Conservation (phyloP, 2,797 vertebrate genomes). For the Rhinogobio ventralis region DNA sequence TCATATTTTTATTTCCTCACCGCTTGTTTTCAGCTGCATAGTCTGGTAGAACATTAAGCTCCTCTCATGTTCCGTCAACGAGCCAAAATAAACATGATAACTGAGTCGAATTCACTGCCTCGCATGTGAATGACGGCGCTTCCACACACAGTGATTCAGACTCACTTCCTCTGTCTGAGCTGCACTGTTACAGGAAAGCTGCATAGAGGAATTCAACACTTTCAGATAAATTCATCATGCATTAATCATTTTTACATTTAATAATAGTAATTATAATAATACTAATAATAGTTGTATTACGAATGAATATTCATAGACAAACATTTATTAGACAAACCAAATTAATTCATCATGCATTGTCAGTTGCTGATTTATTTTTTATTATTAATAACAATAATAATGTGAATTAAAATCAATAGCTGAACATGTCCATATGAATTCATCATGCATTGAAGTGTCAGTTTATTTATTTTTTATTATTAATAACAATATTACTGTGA, state of each 20-base stretch:
- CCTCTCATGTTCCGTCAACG: constrained; percentile 12
- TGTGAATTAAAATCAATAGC: not conserved
- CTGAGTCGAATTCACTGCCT: not conserved
- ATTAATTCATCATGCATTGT: not conserved
- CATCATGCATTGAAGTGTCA: not conserved
- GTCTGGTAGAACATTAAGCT: constrained; percentile 18
- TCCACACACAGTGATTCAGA: not conserved
- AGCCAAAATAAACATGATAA: constrained; percentile 27
- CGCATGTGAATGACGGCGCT: not conserved
- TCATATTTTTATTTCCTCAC: constrained; percentile 17
- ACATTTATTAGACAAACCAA: not conserved
- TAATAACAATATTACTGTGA: not conserved
- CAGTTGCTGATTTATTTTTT: not conserved
- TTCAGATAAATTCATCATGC: not conserved
- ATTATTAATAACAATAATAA: not conserved
- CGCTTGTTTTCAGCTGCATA: constrained; percentile 31
- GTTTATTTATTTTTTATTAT: not conserved
- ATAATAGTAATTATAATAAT: not conserved
- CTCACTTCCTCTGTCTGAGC: not conserved
- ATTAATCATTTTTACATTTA: not conserved
- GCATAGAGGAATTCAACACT: not conserved
- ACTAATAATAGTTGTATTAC: not conserved
- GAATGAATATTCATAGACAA: not conserved
- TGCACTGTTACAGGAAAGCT: not conserved
- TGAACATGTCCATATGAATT: not conserved